phyloP scores from a whole-genome alignment of 2,113 vertebrate genomes.

The Caretta caretta region DNA sequence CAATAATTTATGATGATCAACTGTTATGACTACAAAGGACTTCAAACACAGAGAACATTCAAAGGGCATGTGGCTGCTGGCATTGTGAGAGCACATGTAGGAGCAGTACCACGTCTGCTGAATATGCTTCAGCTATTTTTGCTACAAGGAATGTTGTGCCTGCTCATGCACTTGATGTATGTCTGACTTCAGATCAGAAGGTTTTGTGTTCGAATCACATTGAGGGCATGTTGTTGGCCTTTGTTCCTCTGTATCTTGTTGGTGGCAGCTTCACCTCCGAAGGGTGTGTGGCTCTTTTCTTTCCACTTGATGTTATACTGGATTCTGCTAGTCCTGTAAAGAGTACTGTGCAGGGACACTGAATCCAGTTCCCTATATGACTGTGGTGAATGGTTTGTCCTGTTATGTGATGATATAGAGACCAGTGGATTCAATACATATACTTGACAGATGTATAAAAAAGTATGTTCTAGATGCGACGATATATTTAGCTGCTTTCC shows the following conservation, averaged over 20 bases:
- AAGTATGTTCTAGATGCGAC: not conserved
- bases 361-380: not conserved
- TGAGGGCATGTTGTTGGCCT: too few relatives aligned
- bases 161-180: not conserved
- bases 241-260: too few relatives aligned
- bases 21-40: not conserved
- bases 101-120: not conserved
- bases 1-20: not conserved
- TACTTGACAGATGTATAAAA: not conserved
- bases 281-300: too few relatives aligned
- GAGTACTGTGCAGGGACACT: not conserved
- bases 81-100: not conserved
- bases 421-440: not conserved
- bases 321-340: not conserved
- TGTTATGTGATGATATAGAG: not conserved
- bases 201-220: too few relatives aligned
- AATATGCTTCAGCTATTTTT: not conserved
- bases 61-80: not conserved
- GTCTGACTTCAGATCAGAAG: too few relatives aligned
- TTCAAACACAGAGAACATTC: not conserved
- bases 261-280: too few relatives aligned
- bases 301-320: not conserved
- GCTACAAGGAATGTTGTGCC: not conserved
- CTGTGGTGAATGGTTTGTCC: not conserved
- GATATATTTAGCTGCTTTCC: not conserved